phyloP scores from a whole-genome alignment of 2,888 invertebrate species.

The Rhopalosiphum nymphaeae region DNA sequence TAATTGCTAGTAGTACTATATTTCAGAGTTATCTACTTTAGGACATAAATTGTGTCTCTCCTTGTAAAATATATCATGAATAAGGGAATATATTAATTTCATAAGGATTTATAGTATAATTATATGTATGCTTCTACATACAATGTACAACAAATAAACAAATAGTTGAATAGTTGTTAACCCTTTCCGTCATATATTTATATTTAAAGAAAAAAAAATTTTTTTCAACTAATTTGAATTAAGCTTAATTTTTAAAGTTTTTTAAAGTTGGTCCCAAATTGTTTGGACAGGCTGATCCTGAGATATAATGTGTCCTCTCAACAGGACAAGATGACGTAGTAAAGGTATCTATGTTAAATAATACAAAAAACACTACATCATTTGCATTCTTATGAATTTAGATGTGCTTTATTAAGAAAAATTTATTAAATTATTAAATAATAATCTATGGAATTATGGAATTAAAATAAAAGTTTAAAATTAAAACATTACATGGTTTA shows the following conservation, averaged over 20 bases:
- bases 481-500: no score
- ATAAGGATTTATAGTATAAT: no score
- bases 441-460: no score
- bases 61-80: no score
- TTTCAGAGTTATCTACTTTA: no score
- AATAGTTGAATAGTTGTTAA: no score
- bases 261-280: constrained; percentile 19
- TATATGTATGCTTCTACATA: no score
- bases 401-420: constrained; percentile 22
- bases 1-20: no score
- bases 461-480: no score
- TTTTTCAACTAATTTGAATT: constrained; percentile 15
- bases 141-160: no score
- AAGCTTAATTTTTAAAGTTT: constrained; percentile 9
- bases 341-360: not conserved
- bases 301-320: constrained; percentile 36
- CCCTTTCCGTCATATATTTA: constrained; percentile 27
- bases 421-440: constrained; percentile 9
- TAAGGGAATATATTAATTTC: no score
- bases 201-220: not conserved
- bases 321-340: constrained; percentile 29
- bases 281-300: constrained; percentile 12
- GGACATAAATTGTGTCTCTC: no score
- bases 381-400: constrained; percentile 20
- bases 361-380: constrained; percentile 8